Base-by-base conservation (phyloP, 2,797 vertebrate species). In the Pseudopleuronectes americanus region DNA sequence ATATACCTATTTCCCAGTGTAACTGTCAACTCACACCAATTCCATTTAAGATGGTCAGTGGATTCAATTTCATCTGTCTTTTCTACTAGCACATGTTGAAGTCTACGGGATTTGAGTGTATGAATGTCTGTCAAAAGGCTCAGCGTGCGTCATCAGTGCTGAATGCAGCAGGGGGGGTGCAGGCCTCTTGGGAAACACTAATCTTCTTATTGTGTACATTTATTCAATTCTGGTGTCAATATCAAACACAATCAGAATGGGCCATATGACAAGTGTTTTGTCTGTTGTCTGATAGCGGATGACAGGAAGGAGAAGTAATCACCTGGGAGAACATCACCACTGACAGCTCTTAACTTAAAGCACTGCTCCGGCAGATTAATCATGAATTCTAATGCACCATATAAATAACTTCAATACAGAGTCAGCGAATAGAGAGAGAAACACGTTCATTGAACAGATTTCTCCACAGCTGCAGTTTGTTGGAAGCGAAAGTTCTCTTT, bases 201-300 rank as follows among this genome's bases (percentile, higher is more conserved):
- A 93, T 94, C 90, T 87, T 80, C 83, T 92, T 90, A 90, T 80
- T 88, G 81, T 71, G 57, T 80, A 88, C 86, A 91, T 87, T 90
- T 90, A 92, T 91, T 94, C 80, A 90, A 90, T 92, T 91, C 84
- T 67, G 86, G 84, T 83, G 90, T 91, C 90, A 90, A 90, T 91
- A 92, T 90, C 87, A 82, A 77, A 73, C 65, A 77, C 75, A 84
- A 91, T 91, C 86, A 87, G 84, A 89, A 89, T 21, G 57, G 77
- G 82, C 69, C 74, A 67, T 78, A 82, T 88, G 89, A 92, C 87
- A 87, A 81, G 85, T 73, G 71, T 81, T 88, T 90, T 81, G 82
- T 86, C 70, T 85, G 88, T 67, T 4, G 66, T 81, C 73, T 84
- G 89, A 92, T 87, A 86, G 79, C 23, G 79, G 78, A 80, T 83